Evolutionary conservation across 2,797 vertebrate genomes (phyloP), one percentile per base, ranked within the genome.

Genomic region (Chrysocyon brachyurus): DNA sequence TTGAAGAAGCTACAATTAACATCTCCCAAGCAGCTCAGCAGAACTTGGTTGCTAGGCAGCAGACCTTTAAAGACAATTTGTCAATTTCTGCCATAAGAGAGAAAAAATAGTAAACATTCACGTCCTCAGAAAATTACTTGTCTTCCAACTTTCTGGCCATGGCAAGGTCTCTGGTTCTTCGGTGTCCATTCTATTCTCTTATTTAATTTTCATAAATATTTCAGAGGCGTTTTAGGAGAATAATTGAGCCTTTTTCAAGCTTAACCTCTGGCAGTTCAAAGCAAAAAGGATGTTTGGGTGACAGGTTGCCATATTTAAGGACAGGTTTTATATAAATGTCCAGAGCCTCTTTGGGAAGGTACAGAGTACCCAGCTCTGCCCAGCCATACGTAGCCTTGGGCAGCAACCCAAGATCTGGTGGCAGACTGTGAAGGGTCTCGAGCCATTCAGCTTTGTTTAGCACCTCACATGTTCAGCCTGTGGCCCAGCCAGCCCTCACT

Each of bases 151-250:
- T 98, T 96, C 95, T 95, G 94, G 96, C 96, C 86, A 49, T 86
- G 49, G 56, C 97, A 97, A 96, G 98, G 97, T 97, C 97, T 97
- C 97, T 1, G 46, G 98, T 98, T 99, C 98, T 97, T 98, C 98
- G 94, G 96, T 97, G 98, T 98, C 98, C 97, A 96, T 98, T 99
- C 98, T 98, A 98, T 98, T 98, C 97, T 98, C 40, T 98, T 98
- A 98, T 98, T 98, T 98, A 97, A 96, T 98, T 98, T 98, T 98
- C 97, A 97, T 99, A 98, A 99, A 98, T 98, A 98, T 98, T 98
- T 99, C 98, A 98, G 94, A 98, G 96, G 97, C 96, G 56, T 98
- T 99, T 97, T 97, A 98, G 95, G 97, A 98, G 98, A 98, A 98
- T 98, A 98, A 98, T 98, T 98, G 98, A 98, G 97, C 96, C 97